phyloP scores from a whole-genome alignment of 2,888 invertebrate genomes.

The Drosophila helvetica region DNA sequence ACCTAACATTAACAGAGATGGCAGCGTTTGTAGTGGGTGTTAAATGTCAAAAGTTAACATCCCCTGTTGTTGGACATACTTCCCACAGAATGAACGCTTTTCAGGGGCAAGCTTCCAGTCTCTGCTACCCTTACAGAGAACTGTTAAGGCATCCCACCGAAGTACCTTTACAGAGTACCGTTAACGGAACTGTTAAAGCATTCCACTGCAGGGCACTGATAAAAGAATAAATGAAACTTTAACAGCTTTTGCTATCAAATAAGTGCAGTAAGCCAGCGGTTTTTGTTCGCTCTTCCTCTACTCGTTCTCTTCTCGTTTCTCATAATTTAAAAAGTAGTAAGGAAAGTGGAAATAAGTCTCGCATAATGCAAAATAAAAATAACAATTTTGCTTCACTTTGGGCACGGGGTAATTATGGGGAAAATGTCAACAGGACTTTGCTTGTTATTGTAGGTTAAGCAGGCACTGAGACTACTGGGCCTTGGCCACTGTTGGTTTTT shows the following conservation, averaged over 20 bases:
- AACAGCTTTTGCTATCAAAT: constrained; percentile 26
- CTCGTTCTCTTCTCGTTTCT: not conserved
- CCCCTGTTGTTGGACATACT: not conserved
- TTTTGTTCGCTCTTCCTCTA: not conserved
- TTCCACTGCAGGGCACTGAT: not conserved
- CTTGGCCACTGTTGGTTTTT: constrained; percentile 78
- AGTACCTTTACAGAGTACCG: too few relatives aligned
- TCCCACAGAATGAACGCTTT: constrained; percentile 68
- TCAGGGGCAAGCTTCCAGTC: constrained; percentile 53
- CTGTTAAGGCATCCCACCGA: constrained; percentile 2
- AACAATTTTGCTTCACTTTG: constrained; percentile 74
- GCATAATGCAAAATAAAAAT: constrained; percentile 74
- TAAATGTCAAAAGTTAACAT: not conserved
- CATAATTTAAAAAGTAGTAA: constrained; percentile 8
- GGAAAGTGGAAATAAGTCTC: constrained; percentile 31
- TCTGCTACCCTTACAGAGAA: not conserved
- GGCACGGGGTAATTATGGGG: constrained; percentile 76
- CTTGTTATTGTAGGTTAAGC: constrained; percentile 74
- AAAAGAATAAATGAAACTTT: constrained; percentile 33
- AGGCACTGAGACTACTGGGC: constrained; percentile 56
- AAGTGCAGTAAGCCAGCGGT: constrained; percentile 33
- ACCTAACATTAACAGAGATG: not conserved
- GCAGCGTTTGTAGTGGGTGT: not conserved
- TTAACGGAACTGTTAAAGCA: constrained; percentile 15
- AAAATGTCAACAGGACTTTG: constrained; percentile 75